Base-by-base conservation (phyloP, 2,797 vertebrate genomes). In the Lacerta bilineata region DNA sequence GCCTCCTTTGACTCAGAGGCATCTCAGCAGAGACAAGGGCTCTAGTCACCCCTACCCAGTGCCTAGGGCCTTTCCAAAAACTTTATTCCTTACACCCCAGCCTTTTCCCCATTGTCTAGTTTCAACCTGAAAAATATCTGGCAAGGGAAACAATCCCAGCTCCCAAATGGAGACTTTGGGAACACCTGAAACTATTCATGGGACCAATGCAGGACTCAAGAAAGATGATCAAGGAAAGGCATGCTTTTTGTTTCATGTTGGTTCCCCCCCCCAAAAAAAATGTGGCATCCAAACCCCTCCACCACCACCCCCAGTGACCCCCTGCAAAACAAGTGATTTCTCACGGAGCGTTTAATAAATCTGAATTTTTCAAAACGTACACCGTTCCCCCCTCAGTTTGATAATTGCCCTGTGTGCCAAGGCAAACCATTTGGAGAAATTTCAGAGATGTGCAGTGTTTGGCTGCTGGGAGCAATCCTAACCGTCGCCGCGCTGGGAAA, bases 361-460 rank as follows among this genome's bases (percentile, higher is more conserved):
- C n/a, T 29, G 13, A 20, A 8, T 59, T 11, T 71, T 83, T 82
- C 20, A 43, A 83, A 64, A 50, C 39, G 68, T 79, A 64, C n/a
- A 84, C 23, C 2, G 4, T 80, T 11, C 68, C 25, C 25, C 17
- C 25, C 25, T 10, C 25, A 50, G 2, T 90, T 88, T 86, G 88
- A 90, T 92, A 84, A 2, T 0, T 0, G 17, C 66, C 50, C 25
- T 80, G 2, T 39, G 84, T 33, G 71, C 69, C 39, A 69, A 83
- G 33, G 71, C 36, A 6, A 83, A 88, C 89, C 87, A 90, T 88
- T 88, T 89, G 20, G 84, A 75, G 29, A 0, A 0, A 87, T 91
- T 92, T 89, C 85, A 78, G 90, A 78, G 89, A 94, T 94, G 92
- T 92, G 89, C n/a, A 0, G 92, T n/a, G 87, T 78, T 79, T 91